These are phyloP conservation scores for Portunus trituberculatus DNA, from an alignment of 1,140 invertebrate species.

Conservation along the genomic window DNA sequence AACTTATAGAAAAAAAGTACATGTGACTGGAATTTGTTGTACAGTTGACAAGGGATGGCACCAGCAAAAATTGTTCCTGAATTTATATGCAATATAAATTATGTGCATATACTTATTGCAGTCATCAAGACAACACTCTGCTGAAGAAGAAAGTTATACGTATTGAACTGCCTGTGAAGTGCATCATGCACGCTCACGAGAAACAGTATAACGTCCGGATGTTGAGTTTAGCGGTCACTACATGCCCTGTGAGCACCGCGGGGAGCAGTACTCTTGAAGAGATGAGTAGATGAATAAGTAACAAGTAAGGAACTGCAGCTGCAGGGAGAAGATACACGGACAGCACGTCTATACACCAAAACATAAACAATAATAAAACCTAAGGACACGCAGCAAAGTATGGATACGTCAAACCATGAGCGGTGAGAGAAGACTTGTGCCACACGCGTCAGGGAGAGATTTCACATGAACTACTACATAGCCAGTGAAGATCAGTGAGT, in stretches of 20 bases:
- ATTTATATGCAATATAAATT: background rate
- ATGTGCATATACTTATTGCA: background rate
- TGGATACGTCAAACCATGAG: slow-evolving; percentile 68
- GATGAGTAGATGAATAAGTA: slow-evolving; percentile 46
- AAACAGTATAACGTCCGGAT: background rate
- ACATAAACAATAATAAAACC: slow-evolving; percentile 53
- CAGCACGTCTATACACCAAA: slow-evolving; percentile 50
- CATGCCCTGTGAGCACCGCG: slow-evolving; percentile 42
- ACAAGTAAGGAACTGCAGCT: slow-evolving; percentile 39
- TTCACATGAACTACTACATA: slow-evolving; percentile 71
- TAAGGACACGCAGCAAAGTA: slow-evolving; percentile 48
- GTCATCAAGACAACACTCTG: background rate
- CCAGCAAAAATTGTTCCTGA: slow-evolving; percentile 1
- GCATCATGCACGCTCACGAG: slow-evolving; percentile 30
- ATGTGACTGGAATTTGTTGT: background rate
- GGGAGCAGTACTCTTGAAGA: slow-evolving; percentile 14
- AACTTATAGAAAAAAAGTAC: background rate
- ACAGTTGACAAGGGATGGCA: slow-evolving; percentile 7
- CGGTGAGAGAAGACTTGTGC: slow-evolving; percentile 45
- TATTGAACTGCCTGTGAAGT: slow-evolving; percentile 35
- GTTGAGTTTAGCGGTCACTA: slow-evolving; percentile 37
- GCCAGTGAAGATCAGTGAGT: slow-evolving; percentile 61
- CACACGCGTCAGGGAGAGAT: slow-evolving; percentile 68
- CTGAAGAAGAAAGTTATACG: background rate
- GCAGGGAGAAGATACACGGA: slow-evolving; percentile 49